These are phyloP conservation scores for Philaethria dido DNA, from an alignment of 2,888 invertebrate species.

Conservation along the genomic window DNA sequence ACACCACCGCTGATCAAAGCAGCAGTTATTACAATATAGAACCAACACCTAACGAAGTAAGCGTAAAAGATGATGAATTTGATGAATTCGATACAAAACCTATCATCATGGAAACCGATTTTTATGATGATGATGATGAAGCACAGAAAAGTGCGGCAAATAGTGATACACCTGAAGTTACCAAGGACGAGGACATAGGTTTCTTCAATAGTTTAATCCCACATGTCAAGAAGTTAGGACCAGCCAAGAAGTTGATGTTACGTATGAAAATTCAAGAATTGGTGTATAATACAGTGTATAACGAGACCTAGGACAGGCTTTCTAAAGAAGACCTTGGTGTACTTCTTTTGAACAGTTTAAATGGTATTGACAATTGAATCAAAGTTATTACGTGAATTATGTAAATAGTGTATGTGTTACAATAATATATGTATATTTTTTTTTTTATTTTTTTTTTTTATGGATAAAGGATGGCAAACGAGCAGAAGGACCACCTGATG, in stretches of 20 bases:
- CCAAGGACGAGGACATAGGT: constrained; percentile 76
- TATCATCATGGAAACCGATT: constrained; percentile 76
- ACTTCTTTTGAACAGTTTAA: constrained; percentile 28
- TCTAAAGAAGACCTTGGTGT: constrained; percentile 31
- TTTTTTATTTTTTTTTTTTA: too few species aligned
- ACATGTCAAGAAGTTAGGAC: constrained; percentile 74
- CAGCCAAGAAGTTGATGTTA: constrained; percentile 76
- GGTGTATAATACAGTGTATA: constrained; percentile 79
- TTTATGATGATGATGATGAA: constrained; percentile 76
- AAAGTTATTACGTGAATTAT: not conserved
- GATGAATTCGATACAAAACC: constrained; percentile 79
- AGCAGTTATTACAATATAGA: constrained; percentile 61
- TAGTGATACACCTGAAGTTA: constrained; percentile 49
- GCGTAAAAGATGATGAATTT: constrained; percentile 72
- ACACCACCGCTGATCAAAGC: constrained; percentile 59
- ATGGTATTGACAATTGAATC: not conserved
- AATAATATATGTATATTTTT: too few species aligned
- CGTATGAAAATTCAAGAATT: constrained; percentile 79
- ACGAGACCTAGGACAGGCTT: constrained; percentile 55
- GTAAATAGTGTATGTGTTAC: not conserved
- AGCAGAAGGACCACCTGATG: too few species aligned
- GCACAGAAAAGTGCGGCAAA: constrained; percentile 55
- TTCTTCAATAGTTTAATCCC: constrained; percentile 78
- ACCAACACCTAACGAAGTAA: constrained; percentile 49
- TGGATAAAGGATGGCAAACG: too few species aligned